These are phyloP conservation scores for Stegodyphus dumicola DNA, from an alignment of 1,140 invertebrate species.

Conservation along the genomic window DNA sequence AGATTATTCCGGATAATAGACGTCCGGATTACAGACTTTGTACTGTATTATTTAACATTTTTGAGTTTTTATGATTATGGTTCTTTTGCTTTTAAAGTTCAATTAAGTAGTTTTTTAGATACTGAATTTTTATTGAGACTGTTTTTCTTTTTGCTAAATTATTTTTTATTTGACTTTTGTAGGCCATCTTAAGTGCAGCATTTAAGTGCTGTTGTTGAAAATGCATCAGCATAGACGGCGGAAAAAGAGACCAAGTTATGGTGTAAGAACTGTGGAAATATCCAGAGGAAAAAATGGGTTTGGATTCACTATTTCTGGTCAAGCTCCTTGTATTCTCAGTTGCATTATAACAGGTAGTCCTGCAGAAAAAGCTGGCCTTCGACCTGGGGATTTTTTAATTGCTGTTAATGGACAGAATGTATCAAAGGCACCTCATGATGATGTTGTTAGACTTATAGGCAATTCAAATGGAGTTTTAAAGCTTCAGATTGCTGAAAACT, in stretches of 20 bases:
- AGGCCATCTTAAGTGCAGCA: no score
- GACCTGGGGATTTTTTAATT: conserved; percentile 90
- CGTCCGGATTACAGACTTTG: no score
- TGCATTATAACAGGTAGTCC: conserved; percentile 87
- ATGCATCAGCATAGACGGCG: conserved; percentile 78
- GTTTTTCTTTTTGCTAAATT: no score
- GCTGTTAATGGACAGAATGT: conserved; percentile 92
- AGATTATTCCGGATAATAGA: no score
- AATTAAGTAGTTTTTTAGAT: no score
- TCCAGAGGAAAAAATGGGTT: conserved; percentile 85
- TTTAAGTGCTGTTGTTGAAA: background rate
- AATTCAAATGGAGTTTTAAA: conserved; percentile 81
- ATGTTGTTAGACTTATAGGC: conserved; percentile 90
- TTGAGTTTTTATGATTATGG: no score
- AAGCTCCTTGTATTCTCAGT: conserved; percentile 89
- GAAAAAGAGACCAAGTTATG: conserved; percentile 83
- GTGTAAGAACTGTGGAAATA: conserved; percentile 86
- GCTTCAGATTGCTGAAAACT: conserved; percentile 88
- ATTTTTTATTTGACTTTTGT: no score
- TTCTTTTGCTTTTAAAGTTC: no score
- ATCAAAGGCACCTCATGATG: conserved; percentile 88
- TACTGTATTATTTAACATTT: no score
- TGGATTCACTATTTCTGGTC: conserved; percentile 93
- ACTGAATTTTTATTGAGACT: no score
- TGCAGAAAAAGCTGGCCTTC: conserved; percentile 84